Conservation (phyloP, 2,888 invertebrate species). For the Tachina lurida region DNA sequence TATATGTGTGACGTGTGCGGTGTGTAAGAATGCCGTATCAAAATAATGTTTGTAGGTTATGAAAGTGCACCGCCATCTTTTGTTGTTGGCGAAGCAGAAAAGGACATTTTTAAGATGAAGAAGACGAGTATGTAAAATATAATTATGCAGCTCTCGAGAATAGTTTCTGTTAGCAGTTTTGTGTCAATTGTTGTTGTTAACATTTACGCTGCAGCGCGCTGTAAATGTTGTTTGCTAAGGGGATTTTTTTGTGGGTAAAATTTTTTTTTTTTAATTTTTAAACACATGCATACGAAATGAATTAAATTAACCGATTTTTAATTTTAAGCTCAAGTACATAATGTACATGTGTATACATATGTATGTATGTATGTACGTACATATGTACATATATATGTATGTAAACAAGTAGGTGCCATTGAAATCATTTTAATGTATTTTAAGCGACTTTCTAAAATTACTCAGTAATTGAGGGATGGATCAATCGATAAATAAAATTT, state of each 20-base stretch:
- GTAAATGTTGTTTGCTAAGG: not conserved
- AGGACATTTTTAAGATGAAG: conserved; percentile 9
- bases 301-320: conserved; percentile 28
- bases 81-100: conserved; percentile 21
- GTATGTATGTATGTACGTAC: no score
- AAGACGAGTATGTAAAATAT: conserved; percentile 21
- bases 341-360: no score
- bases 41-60: conserved; percentile 26
- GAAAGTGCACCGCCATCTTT: conserved; percentile 32
- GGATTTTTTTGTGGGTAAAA: not conserved
- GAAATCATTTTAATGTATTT: no score
- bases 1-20: not conserved
- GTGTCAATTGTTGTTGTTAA: not conserved
- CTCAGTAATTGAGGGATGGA: no score
- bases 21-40: conserved; percentile 23
- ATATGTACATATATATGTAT: no score
- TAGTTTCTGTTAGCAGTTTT: conserved; percentile 39
- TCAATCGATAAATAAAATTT: no score
- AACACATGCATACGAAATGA: not conserved
- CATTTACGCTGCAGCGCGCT: no score
- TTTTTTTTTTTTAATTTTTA: not conserved
- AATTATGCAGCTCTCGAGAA: conserved; percentile 21
- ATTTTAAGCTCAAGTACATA: not conserved
- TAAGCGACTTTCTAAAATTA: no score
- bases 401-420: no score